A percentile compares a stretch with the other conserved stretches of the same genome.
These are phyloP conservation scores for Reticulitermes lucifugus DNA, from an alignment of 2,888 invertebrate genomes.

Conservation along the genomic window DNA sequence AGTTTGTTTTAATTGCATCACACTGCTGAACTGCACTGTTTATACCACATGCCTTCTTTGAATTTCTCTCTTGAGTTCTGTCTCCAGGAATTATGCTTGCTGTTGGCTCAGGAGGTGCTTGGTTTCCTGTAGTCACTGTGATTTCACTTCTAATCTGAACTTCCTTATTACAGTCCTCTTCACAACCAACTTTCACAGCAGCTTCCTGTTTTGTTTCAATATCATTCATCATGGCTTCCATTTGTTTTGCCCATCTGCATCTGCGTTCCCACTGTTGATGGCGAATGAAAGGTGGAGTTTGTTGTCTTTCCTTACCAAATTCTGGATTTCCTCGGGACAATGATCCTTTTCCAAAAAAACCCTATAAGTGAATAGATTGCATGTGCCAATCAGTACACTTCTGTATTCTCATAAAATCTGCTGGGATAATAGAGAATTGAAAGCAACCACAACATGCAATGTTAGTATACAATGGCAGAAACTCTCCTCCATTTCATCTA, in stretches of 20 bases:
- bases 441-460: too few species aligned
- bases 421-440: too few species aligned
- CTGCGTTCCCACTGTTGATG: conserved; percentile 72
- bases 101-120: background rate
- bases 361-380: conserved; percentile 60
- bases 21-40: background rate
- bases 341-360: conserved; percentile 82
- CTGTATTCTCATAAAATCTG: too few species aligned
- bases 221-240: conserved; percentile 34
- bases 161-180: background rate
- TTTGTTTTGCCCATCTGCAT: conserved; percentile 67
- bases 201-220: background rate
- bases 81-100: background rate
- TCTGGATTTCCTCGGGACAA: conserved; percentile 70
- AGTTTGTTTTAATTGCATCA: background rate
- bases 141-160: background rate
- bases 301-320: conserved; percentile 62
- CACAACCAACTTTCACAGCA: background rate
- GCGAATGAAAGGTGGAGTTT: conserved; percentile 67
- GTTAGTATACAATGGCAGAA: too few species aligned
- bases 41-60: background rate
- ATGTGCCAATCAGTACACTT: too few species aligned
- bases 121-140: background rate
- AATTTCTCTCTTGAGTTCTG: background rate
- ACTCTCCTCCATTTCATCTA: too few species aligned